phyloP scores from a whole-genome alignment of 2,888 invertebrate genomes.

The Embidobia sp. region DNA sequence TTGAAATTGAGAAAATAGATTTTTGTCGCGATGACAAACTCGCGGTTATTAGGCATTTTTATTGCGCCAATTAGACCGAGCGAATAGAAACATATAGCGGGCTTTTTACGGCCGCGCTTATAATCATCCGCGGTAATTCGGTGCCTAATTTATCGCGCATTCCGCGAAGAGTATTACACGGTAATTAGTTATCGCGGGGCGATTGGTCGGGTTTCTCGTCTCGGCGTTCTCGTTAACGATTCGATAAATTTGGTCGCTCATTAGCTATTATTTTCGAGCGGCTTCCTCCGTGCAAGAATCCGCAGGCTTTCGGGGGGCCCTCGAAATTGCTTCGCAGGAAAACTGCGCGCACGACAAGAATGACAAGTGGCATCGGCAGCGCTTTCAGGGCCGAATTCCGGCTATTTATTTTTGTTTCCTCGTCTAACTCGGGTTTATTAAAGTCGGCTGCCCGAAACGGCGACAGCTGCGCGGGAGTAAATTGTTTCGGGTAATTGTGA shows the following conservation, averaged over 20 bases:
- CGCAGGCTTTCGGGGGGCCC: no score
- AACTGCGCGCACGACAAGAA: slow-evolving; percentile 34
- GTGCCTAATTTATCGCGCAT: slow-evolving; percentile 18
- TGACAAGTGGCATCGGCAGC: slow-evolving; percentile 40
- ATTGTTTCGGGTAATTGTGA: slow-evolving; percentile 70
- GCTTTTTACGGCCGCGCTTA: slow-evolving; percentile 30
- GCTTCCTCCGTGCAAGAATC: no score
- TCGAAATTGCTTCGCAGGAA: slow-evolving; percentile 23
- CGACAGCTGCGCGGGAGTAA: slow-evolving; percentile 70
- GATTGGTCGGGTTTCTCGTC: slow-evolving; percentile 1
- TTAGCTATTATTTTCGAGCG: neutral
- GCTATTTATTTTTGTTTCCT: slow-evolving; percentile 50
- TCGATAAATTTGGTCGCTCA: slow-evolving; percentile 2
- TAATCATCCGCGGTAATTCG: slow-evolving; percentile 19
- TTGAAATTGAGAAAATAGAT: no score
- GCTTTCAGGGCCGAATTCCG: slow-evolving; percentile 34
- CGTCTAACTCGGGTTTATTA: slow-evolving; percentile 63
- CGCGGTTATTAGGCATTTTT: no score
- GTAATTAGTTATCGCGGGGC: neutral
- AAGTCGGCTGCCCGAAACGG: slow-evolving; percentile 49
- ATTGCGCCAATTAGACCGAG: slow-evolving; percentile 27
- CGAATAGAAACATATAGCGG: slow-evolving; percentile 22
- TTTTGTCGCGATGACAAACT: no score
- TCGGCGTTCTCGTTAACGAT: neutral
- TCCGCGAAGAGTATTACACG: no score